Base-by-base conservation (phyloP, 2,797 vertebrate genomes). In the Simalia tracyae region DNA sequence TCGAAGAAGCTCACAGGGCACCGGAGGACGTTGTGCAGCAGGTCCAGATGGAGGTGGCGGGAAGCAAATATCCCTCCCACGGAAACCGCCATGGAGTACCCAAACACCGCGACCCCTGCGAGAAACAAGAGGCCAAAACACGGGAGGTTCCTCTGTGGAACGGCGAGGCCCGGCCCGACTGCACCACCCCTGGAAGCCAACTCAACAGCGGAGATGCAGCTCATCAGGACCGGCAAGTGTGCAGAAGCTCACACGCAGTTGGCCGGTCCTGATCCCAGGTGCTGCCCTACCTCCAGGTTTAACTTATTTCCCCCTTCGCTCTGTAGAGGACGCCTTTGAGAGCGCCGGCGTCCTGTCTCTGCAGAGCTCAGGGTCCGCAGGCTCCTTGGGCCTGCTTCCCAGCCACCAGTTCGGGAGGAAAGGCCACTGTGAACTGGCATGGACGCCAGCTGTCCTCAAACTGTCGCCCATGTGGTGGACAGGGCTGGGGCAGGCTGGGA, bases 1-100 rank as follows among this genome's bases (percentile, higher is more conserved):
- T 99, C 99, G 6, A 99, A 99, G 94, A 99, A 99, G 92, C 98
- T 98, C 97, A 99, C 98, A 0, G 99, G 99, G 0, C 98, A 99
- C 54, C 98, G 98, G 64, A 99, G 98, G 31, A 99, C 98, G 0
- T 98, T 98, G 54, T 98, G 97, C 64, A 99, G 98, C 97, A 99
- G 97, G 91, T 98, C 97, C 57, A 98, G 92, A 93, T 99, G 99
- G 36, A 99, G 98, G 93, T 94, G 98, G 0, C 97, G 98, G 0
- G 99, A 99, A 0, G 99, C 99, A 56, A 98, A 93, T 96, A 99
- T 97, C 6, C 99, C 99, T 2, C 99, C 99, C 0, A 99, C 93
- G n/a, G 98, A 99, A 94, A 99, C 98, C 0, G 97, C 93, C 93
- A 99, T 98, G 0, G 99, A 99, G 97, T 99, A 99, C 88, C 98